Base-by-base conservation (phyloP, 2,888 invertebrate genomes). In the Diaprepes abbreviatus region DNA sequence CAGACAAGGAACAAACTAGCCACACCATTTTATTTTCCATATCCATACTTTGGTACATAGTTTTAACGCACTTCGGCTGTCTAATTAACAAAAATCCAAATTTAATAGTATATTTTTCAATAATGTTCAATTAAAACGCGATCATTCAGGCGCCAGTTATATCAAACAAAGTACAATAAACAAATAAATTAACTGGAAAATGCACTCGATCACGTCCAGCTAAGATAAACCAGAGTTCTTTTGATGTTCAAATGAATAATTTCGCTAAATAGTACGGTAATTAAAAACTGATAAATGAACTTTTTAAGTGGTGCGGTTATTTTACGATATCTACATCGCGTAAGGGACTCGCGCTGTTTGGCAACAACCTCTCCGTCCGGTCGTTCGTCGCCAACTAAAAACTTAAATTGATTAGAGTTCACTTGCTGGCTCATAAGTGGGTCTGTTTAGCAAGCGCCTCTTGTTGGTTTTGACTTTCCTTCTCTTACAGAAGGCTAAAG, bases 91-190 rank as follows among this genome's bases (percentile, higher is more conserved):
- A 50, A 12, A 21, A 14, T 28, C 48, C 4, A 45, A 24, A 24
- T 45, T 24, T 1, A 50, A 50, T 35, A 3, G 75, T 76, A 75
- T 77, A 77, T 77, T 77, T 76, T 75, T 73, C 74, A 75, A 75
- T 69, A 70, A 38, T 58, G 28, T 43, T 43, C 31, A 19, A 36
- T 73, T 73, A 70, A 66, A 67, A 71, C 72, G 71, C 69, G 67
- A 72, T 63, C 43, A 57, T 48, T 64, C 58, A 72, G 75, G 77
- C 77, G 77, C 77, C 77, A 73, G 74, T 55, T 73, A 74, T 72
- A 75, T 70, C 72, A 75, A 75, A 75, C 77, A 75, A 24, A 73
- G 67, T 73, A 71, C 64, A 54, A 68, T 58, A 65, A 65, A 59
- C 63, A 43, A 24, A 38, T 28, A 5, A 36, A 35, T 31, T 59